A percentile compares a stretch with the other conserved stretches of the same genome.
phyloP scores from a whole-genome alignment of 2,797 vertebrate genomes.

The Eulemur mongoz region DNA sequence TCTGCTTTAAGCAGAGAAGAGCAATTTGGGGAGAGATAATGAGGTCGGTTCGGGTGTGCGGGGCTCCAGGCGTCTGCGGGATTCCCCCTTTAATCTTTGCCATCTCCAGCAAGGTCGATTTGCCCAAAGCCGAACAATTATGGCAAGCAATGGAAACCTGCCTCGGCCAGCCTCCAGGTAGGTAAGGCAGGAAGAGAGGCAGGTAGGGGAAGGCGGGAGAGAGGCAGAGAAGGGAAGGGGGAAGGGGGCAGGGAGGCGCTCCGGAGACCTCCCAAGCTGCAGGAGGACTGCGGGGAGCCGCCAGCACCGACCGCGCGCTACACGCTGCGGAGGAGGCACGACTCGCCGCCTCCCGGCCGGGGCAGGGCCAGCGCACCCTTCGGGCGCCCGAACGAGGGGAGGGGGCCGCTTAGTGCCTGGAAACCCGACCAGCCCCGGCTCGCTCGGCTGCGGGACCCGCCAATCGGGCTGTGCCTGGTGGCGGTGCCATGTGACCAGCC shows the following conservation, averaged over 20 bases:
- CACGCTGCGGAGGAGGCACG: background rate
- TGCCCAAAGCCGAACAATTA: background rate
- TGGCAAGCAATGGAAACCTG: background rate
- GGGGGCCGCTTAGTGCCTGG: background rate
- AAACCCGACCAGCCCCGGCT: background rate
- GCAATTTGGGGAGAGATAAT: background rate
- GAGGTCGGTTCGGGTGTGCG: background rate
- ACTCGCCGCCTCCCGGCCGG: no score
- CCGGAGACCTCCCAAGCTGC: background rate
- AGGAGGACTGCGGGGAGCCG: background rate
- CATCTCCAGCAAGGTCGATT: background rate
- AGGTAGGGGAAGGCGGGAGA: background rate
- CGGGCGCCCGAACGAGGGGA: accelerated
- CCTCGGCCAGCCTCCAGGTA: background rate
- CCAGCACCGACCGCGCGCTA: background rate
- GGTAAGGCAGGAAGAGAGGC: background rate
- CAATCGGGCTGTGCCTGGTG: conserved; percentile 40
- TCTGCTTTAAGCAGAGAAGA: background rate
- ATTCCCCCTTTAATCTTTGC: background rate
- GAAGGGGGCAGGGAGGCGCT: background rate
- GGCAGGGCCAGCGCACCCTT: background rate
- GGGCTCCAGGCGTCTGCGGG: background rate
- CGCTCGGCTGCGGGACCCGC: background rate
- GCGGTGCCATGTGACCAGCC: conserved; percentile 44
- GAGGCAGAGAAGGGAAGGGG: background rate